phyloP scores from a whole-genome alignment of 2,797 vertebrate genomes.

The Enteromius unitaeniatus region DNA sequence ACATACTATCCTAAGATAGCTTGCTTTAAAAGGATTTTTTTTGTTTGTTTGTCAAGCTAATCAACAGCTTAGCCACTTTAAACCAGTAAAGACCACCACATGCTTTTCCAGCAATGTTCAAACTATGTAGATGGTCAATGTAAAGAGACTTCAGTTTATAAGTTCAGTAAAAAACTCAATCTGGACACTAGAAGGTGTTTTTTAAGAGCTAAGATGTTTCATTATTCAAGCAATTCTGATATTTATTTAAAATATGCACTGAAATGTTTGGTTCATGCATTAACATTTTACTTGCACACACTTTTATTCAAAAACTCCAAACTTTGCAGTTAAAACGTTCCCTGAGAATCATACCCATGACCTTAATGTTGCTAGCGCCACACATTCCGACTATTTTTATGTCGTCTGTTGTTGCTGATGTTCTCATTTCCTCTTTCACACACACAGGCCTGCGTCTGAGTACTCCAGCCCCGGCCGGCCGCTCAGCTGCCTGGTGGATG shows the following conservation, averaged over 20 bases:
- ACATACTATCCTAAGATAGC: background rate
- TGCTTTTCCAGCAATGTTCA: background rate
- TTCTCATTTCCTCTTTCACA: background rate
- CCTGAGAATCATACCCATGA: background rate
- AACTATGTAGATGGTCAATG: background rate
- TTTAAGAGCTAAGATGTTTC: background rate
- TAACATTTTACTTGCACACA: background rate
- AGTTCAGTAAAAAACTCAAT: background rate
- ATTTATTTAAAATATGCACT: background rate
- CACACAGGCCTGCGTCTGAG: constrained; percentile 87
- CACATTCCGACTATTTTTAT: background rate
- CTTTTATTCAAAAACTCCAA: background rate
- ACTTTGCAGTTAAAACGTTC: background rate
- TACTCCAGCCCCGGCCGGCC: constrained; percentile 96
- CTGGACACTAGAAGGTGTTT: background rate
- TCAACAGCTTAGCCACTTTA: background rate
- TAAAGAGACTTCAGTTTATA: background rate
- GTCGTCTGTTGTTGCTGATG: no score
- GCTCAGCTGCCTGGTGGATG: constrained; percentile 95
- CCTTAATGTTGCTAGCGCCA: background rate
- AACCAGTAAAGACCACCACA: background rate
- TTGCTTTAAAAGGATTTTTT: background rate
- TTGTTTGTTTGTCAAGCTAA: background rate
- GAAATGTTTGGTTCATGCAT: background rate
- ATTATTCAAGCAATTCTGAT: background rate